Percentiles rank a stretch among this genome's conserved stretches.
Evolutionary conservation across 2,888 invertebrate genomes (phyloP).

Genomic region (Anagyrus pseudococci): DNA sequence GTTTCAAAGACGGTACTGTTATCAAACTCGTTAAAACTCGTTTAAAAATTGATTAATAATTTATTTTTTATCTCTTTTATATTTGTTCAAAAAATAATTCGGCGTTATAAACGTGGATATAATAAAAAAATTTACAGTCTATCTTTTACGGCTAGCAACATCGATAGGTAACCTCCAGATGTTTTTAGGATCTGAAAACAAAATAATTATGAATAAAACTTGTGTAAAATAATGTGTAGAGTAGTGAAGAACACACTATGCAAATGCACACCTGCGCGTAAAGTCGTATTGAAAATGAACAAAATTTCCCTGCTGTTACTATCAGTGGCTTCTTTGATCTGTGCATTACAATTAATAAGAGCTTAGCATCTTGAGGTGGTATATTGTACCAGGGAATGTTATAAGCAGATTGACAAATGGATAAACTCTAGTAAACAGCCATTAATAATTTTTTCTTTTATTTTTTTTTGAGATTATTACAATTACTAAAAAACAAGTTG

Average conservation of each 20-base stretch:
- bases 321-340: constrained; percentile 36
- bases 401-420: constrained; percentile 26
- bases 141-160: constrained; percentile 32
- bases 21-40: no score
- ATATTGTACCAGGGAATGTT: constrained; percentile 41
- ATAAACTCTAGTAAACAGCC: constrained; percentile 35
- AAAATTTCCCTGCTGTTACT: constrained; percentile 43
- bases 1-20: no score
- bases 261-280: constrained; percentile 34
- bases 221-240: no score
- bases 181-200: constrained; percentile 36
- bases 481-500: background rate
- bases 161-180: constrained; percentile 31
- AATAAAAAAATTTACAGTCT: no score
- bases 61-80: no score
- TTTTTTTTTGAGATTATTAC: no score
- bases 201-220: background rate
- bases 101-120: no score
- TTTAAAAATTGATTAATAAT: no score
- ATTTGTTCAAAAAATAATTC: no score
- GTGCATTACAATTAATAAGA: constrained; percentile 39
- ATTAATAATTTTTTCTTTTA: background rate
- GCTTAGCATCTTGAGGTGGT: constrained; percentile 33
- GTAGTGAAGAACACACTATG: background rate
- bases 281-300: constrained; percentile 33